Evolutionary conservation across 2,888 invertebrate species (phyloP), one percentile per base, ranked within the genome.

Genomic region (Drosophila kokeensis): DNA sequence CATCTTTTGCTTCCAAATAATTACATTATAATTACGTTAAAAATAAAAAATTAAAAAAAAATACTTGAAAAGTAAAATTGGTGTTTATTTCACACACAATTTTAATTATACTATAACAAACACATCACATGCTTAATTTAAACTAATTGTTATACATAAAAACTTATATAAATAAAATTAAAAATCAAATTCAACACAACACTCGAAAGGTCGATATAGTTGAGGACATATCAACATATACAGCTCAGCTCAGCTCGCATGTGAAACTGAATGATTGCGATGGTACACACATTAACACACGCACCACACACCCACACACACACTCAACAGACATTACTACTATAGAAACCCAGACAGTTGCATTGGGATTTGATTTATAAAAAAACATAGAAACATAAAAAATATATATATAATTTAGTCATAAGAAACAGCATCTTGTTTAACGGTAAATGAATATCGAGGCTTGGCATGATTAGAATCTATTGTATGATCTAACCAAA

Each of bases 1-100:
- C 82, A 85, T 90, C 81, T 78, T 88, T 83, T 79, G 87, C 84
- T 86, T 84, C 80, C 82, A 89, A 82, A 83, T 85, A 83, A 89
- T 76, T 77, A 84, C 69, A 77, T 74, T 81, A 79, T 79, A 83
- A 72, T 78, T 83, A 85, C 78, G 82, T 83, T 84, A 38, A 84
- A 76, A 65, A 69, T 72, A 58, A 68, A 72, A 69, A 70, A 64
- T 11, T 53, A 71, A 70, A 73, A 62, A 7, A 68, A 75, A 76
- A 75, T 82, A 79, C 81, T 81, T 87, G 32, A 75, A 87, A 87
- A 84, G 84, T 84, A 77, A 70, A 84, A 72, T 73, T 70, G 68
- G 81, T 84, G 81, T 83, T 79, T 82, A 65, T 85, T 87, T 77
- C 70, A 81, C 49, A 79, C 73, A 55, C 55, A 55, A 55, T 55